Evolutionary conservation across 2,888 invertebrate genomes (phyloP).

Genomic region (Lampropteryx suffumata): DNA sequence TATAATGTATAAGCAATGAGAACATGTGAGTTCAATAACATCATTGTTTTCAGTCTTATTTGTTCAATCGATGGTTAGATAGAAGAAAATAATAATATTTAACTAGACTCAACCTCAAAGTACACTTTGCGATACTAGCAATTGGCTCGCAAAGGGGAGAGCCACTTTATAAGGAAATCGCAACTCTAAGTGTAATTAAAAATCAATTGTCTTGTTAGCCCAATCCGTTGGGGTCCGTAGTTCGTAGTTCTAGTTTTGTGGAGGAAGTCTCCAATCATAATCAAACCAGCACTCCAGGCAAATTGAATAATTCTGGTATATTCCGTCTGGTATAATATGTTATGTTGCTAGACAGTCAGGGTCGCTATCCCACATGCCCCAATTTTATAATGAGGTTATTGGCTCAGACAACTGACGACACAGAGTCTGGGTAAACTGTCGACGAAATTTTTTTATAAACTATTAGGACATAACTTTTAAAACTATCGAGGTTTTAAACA

Average conservation of each 20-base stretch:
- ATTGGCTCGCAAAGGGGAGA: conserved; percentile 16
- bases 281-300: conserved; percentile 53
- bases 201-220: conserved; percentile 53
- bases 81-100: too few species aligned
- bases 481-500: too few species aligned
- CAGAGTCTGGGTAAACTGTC: conserved; percentile 18
- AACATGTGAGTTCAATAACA: too few species aligned
- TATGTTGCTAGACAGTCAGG: conserved; percentile 33
- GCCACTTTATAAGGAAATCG: conserved; percentile 24
- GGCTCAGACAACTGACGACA: conserved; percentile 24
- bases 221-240: conserved; percentile 38
- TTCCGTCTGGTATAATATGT: conserved; percentile 41
- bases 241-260: conserved; percentile 46
- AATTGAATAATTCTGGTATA: conserved; percentile 67
- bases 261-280: conserved; percentile 66
- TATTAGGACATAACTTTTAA: too few species aligned
- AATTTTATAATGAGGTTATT: conserved; percentile 37
- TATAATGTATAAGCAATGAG: too few species aligned
- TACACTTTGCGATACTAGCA: neutral
- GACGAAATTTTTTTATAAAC: conserved; percentile 1
- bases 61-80: too few species aligned
- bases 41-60: too few species aligned
- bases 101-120: neutral
- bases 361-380: conserved; percentile 33
- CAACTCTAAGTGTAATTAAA: conserved; percentile 43